A percentile compares a stretch with the other conserved stretches of the same genome.
Conservation (phyloP, 2,888 invertebrate species). For the Lasioglossum lativentre region DNA sequence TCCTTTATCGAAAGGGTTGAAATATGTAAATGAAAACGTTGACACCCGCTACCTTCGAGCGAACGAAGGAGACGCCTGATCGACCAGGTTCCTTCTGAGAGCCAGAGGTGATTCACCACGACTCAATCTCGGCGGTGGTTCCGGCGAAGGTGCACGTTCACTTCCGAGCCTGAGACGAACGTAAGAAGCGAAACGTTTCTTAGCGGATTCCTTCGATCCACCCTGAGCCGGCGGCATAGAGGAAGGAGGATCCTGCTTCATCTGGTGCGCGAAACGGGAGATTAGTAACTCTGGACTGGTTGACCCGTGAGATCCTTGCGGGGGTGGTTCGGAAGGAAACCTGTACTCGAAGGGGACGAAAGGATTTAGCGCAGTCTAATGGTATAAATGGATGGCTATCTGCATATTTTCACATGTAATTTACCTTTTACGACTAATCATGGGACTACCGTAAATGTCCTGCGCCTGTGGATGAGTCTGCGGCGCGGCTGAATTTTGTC, state of each 20-base stretch:
- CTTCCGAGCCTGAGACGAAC: conserved; percentile 91
- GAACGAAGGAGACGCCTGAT: conserved; percentile 84
- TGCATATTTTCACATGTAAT: background rate
- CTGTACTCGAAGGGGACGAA: conserved; percentile 60
- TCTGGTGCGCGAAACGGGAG: conserved; percentile 82
- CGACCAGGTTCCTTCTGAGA: conserved; percentile 87
- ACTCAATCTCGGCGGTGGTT: conserved; percentile 83
- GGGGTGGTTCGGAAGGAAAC: conserved; percentile 82
- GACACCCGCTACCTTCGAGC: conserved; percentile 79
- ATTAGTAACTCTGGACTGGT: conserved; percentile 81
- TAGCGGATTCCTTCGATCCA: conserved; percentile 84
- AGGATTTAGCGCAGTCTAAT: background rate
- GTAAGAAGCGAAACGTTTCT: conserved; percentile 93
- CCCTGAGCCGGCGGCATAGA: conserved; percentile 73
- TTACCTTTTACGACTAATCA: conserved; percentile 83
- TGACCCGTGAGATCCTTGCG: conserved; percentile 79
- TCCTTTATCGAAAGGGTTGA: background rate
- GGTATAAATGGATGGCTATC: background rate
- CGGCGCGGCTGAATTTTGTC: conserved; percentile 77
- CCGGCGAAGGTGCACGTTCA: conserved; percentile 84
- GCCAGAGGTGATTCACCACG: conserved; percentile 86
- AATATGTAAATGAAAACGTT: background rate
- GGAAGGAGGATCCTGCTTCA: conserved; percentile 80
- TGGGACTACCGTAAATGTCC: conserved; percentile 82
- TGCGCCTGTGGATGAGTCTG: conserved; percentile 79